phyloP scores from a whole-genome alignment of 2,113 vertebrate genomes.

The Pica pica region DNA sequence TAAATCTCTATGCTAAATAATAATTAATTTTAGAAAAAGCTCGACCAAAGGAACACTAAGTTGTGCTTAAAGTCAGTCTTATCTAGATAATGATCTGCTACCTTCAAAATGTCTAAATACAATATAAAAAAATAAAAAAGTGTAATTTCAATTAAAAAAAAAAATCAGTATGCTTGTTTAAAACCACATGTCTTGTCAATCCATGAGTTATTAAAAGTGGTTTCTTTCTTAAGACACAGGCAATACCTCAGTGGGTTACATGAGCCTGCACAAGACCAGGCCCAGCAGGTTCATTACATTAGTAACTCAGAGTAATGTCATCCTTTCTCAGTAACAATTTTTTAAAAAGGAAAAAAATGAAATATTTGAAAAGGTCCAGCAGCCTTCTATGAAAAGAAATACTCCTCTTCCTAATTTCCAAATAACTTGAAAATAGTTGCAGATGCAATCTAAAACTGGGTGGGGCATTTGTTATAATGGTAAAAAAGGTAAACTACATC shows the following conservation, averaged over 20 bases:
- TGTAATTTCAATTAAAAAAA: neutral
- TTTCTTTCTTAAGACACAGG: neutral
- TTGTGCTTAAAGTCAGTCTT: neutral
- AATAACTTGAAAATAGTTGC: neutral
- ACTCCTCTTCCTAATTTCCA: neutral
- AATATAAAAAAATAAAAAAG: neutral
- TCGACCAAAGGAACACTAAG: neutral
- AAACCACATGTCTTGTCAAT: neutral
- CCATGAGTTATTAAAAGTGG: neutral
- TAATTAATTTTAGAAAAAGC: neutral
- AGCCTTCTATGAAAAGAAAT: neutral
- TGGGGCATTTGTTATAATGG: neutral
- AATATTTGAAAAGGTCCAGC: neutral
- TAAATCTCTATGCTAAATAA: neutral
- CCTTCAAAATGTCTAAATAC: neutral
- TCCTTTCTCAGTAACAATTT: neutral
- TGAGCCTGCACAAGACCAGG: neutral
- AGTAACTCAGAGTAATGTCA: neutral
- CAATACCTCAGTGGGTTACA: neutral
- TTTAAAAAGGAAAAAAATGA: accelerated
- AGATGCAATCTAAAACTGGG: neutral
- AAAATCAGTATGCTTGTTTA: neutral
- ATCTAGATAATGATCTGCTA: neutral
- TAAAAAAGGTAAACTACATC: conserved; percentile 10
- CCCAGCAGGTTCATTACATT: neutral